Conservation (phyloP, 2,797 vertebrate genomes). For the Leptatherina wallacei region DNA sequence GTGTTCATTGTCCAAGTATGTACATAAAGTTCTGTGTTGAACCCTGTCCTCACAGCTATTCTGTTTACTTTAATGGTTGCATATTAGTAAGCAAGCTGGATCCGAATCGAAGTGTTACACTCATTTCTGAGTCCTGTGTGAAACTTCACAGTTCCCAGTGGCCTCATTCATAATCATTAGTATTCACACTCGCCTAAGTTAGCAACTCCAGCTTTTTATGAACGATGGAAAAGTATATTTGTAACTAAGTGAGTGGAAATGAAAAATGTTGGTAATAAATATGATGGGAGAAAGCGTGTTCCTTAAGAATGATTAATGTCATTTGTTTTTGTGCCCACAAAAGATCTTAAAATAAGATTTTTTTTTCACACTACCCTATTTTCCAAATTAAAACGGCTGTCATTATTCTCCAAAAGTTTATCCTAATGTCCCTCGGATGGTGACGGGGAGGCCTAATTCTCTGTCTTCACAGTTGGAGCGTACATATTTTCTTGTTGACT, state of each 20-base stretch:
- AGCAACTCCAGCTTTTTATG: slow-evolving; percentile 20
- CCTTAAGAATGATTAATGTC: slow-evolving; percentile 57
- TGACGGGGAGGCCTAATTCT: slow-evolving; percentile 44
- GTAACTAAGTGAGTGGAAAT: slow-evolving; percentile 39
- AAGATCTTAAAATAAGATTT: slow-evolving; percentile 18
- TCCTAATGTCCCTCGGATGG: slow-evolving; percentile 38
- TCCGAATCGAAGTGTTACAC: slow-evolving; percentile 41
- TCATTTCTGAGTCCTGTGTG: slow-evolving; percentile 40
- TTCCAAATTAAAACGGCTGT: slow-evolving; percentile 52
- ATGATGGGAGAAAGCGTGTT: slow-evolving; percentile 32
- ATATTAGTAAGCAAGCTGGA: slow-evolving; percentile 33
- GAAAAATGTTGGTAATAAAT: slow-evolving; percentile 62
- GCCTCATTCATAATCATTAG: slow-evolving; percentile 65
- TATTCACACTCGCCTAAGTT: slow-evolving; percentile 34
- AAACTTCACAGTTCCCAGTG: slow-evolving; percentile 29
- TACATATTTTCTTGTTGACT: slow-evolving; percentile 23
- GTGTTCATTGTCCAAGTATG: slow-evolving; percentile 13
- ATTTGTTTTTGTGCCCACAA: slow-evolving; percentile 49
- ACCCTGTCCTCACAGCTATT: slow-evolving; percentile 17
- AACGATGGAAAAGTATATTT: slow-evolving; percentile 32
- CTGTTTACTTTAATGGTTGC: slow-evolving; percentile 11
- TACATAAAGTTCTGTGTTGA: slow-evolving; percentile 6
- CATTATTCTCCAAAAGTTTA: slow-evolving; percentile 59
- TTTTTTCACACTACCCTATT: slow-evolving; percentile 28
- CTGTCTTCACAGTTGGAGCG: slow-evolving; percentile 12